phyloP scores from a whole-genome alignment of 2,113 vertebrate genomes.

The Varanus komodoensis region DNA sequence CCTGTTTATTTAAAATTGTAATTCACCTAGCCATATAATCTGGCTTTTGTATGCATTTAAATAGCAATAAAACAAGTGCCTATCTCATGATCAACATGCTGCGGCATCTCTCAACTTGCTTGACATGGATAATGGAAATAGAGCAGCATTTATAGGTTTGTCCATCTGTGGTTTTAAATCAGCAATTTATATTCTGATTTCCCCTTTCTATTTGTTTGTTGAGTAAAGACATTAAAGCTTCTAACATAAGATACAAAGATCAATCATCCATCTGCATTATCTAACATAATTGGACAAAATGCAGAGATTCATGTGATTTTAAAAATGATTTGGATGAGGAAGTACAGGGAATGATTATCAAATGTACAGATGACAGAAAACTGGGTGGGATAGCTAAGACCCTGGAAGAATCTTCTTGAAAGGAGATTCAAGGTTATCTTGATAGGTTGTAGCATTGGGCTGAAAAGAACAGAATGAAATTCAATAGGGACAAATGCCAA shows the following conservation, averaged over 20 bases:
- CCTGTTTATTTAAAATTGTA: slow-evolving; percentile 46
- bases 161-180: slow-evolving; percentile 49
- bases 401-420: too few relatives aligned
- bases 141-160: slow-evolving; percentile 49
- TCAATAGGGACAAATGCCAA: too few relatives aligned
- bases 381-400: too few relatives aligned
- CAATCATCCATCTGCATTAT: slow-evolving; percentile 38
- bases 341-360: too few relatives aligned
- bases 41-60: slow-evolving; percentile 1
- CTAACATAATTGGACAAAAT: slow-evolving; percentile 31
- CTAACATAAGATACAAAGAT: slow-evolving; percentile 31
- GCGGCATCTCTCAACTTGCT: slow-evolving; percentile 46
- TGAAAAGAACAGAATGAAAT: too few relatives aligned
- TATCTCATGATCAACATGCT: slow-evolving; percentile 41
- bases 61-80: slow-evolving; percentile 37
- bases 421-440: too few relatives aligned
- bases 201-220: slow-evolving; percentile 44
- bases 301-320: slow-evolving; percentile 5
- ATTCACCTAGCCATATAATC: slow-evolving; percentile 42
- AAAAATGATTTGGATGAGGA: too few relatives aligned
- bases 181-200: slow-evolving; percentile 49
- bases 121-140: slow-evolving; percentile 45
- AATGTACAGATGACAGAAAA: too few relatives aligned
- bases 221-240: slow-evolving; percentile 55
- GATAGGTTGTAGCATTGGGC: too few relatives aligned